Evolutionary conservation across 2,888 invertebrate species (phyloP).

Genomic region (Chesias legatella): DNA sequence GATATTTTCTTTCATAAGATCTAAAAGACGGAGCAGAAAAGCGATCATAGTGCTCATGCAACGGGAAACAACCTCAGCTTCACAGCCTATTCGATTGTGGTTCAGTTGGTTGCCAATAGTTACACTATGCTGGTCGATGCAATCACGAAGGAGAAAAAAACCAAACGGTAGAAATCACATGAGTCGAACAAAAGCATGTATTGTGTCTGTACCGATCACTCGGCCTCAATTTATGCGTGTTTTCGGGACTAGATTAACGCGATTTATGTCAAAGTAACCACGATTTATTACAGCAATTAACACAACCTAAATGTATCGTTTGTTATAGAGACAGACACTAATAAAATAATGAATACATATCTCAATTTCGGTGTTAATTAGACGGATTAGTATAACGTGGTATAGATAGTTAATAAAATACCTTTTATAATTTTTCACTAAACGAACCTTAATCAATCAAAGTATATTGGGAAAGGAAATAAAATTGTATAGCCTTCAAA

Average conservation of each 20-base stretch:
- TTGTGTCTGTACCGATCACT: slow-evolving; percentile 23
- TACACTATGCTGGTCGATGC: slow-evolving; percentile 2
- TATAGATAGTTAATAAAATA: too few species aligned
- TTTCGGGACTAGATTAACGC: slow-evolving; percentile 45
- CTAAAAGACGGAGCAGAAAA: too few species aligned
- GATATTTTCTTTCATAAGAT: too few species aligned
- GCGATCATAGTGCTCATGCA: too few species aligned
- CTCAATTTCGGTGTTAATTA: neutral
- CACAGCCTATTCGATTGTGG: too few species aligned
- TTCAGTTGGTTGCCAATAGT: too few species aligned
- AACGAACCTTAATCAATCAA: too few species aligned
- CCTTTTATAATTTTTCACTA: too few species aligned
- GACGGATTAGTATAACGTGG: too few species aligned
- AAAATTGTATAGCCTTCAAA: too few species aligned
- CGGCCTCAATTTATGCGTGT: slow-evolving; percentile 38
- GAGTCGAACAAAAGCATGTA: slow-evolving; percentile 30
- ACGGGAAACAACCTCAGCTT: too few species aligned
- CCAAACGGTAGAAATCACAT: slow-evolving; percentile 2
- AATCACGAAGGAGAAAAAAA: slow-evolving; percentile 12
- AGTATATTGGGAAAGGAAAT: too few species aligned
- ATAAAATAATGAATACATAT: neutral
- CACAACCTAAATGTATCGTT: slow-evolving; percentile 14
- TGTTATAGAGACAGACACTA: neutral
- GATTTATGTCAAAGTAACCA: slow-evolving; percentile 40
- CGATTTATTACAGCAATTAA: slow-evolving; percentile 29